Base-by-base conservation (phyloP, 2,797 vertebrate species). In the Crax fasciolata region DNA sequence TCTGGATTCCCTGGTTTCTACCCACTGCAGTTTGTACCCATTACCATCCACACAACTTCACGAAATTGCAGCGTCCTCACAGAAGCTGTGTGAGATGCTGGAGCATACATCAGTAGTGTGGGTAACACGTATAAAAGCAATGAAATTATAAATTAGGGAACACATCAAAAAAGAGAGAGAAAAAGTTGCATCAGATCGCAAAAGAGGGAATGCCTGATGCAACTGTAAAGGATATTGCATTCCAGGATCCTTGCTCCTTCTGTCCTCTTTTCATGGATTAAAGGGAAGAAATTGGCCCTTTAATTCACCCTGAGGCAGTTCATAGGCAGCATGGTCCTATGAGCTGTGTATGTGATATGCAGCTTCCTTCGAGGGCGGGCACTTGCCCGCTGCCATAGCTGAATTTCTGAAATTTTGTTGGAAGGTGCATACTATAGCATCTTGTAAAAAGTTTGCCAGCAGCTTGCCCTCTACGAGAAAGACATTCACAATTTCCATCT, bases 401-500 rank as follows among this genome's bases (percentile, higher is more conserved):
- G 51, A 32, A 30, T 61, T 84, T 89, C 71, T 12, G 12, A 78
- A 32, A 52, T 18, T 0, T 15, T 46, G 52, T 89, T 73, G 63
- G 48, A 55, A 46, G 21, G 25, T 72, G 21, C 2, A 1, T 21
- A 24, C 43, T 55, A 2, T 52, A 76, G 35, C 65, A 76, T 70
- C 54, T 92, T 83, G 25, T 30, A 54, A 90, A 62, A 43, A 12
- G 49, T 68, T 72, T 89, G 48, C 68, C 68, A 78, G 46, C 32
- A 84, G n/a, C 62, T 51, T 80, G 78, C 32, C 41, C 32, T 85
- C 49, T 75, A 1, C 83, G 62, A 74, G 62, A 76, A 84, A 51
- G 41, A 54, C 30, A 51, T 71, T 90, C 55, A 91, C 57, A 77
- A 54, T 94, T 97, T 91, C 85, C 92, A 74, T 85, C 71, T 86